Evolutionary conservation across 2,797 vertebrate genomes (phyloP).

Genomic region (Catamblyrhynchus diadema): DNA sequence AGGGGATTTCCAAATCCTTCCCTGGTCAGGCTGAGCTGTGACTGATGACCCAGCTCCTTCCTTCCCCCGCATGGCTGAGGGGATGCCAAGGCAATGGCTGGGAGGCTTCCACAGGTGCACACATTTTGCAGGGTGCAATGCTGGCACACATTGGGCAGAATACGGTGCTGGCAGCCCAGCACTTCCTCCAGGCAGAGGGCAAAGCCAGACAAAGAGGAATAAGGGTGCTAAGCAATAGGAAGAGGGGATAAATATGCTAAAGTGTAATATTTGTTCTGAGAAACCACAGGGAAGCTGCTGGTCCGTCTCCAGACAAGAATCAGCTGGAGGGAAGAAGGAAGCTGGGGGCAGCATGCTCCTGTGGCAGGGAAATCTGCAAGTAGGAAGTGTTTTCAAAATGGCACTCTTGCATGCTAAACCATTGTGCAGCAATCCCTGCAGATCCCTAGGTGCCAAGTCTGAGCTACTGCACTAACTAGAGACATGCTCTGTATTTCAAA

Average conservation of each 20-base stretch:
- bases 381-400: neutral
- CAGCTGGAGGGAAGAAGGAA: neutral
- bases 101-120: fast-evolving
- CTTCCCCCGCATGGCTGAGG: neutral
- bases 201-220: neutral
- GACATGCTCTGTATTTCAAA: neutral
- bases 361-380: neutral
- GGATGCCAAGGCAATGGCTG: neutral
- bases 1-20: neutral
- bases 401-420: neutral
- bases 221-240: neutral
- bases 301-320: neutral
- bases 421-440: neutral
- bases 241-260: neutral
- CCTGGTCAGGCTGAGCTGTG: neutral
- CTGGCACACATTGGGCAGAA: neutral
- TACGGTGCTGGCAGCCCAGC: neutral
- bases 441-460: neutral
- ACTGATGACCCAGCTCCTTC: neutral
- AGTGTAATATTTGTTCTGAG: neutral
- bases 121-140: fast-evolving
- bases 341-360: neutral
- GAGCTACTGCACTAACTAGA: neutral
- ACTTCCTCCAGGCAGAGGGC: neutral
- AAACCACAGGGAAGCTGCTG: neutral